Conservation (phyloP, 2,888 invertebrate species). For the Rhagium mordax region DNA sequence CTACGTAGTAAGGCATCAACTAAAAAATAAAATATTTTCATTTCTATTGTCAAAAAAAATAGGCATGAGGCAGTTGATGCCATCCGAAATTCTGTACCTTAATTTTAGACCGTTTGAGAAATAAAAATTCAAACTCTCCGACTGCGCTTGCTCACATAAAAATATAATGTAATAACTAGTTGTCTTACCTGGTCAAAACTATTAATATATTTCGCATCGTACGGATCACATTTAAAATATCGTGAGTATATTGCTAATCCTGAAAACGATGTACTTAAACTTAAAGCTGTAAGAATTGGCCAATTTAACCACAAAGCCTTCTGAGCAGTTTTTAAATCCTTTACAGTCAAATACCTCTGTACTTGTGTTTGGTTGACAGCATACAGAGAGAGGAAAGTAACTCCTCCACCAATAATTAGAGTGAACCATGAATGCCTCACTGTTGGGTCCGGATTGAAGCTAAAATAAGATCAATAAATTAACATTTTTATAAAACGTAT, state of each 20-base stretch:
- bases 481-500: no score
- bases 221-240: slow-evolving; percentile 88
- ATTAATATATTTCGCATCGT: slow-evolving; percentile 74
- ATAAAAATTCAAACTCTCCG: no score
- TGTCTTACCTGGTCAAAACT: slow-evolving; percentile 77
- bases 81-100: no score
- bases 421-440: slow-evolving; percentile 89
- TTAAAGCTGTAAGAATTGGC: slow-evolving; percentile 84
- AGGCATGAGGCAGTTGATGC: no score
- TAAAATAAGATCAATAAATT: slow-evolving; percentile 67
- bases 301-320: slow-evolving; percentile 85
- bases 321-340: slow-evolving; percentile 80
- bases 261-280: slow-evolving; percentile 78
- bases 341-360: slow-evolving; percentile 81
- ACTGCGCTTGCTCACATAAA: no score
- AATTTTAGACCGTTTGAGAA: no score
- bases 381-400: slow-evolving; percentile 86
- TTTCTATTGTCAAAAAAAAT: no score
- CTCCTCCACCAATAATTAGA: slow-evolving; percentile 84
- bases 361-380: slow-evolving; percentile 92
- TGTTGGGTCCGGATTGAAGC: slow-evolving; percentile 85
- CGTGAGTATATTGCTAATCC: slow-evolving; percentile 90
- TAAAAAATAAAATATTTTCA: slow-evolving; percentile 50
- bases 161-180: no score
- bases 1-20: slow-evolving; percentile 85